Evolutionary conservation across 1,140 invertebrate species (phyloP), one percentile per base, ranked within the genome.

Genomic region (Bombus balteatus): DNA sequence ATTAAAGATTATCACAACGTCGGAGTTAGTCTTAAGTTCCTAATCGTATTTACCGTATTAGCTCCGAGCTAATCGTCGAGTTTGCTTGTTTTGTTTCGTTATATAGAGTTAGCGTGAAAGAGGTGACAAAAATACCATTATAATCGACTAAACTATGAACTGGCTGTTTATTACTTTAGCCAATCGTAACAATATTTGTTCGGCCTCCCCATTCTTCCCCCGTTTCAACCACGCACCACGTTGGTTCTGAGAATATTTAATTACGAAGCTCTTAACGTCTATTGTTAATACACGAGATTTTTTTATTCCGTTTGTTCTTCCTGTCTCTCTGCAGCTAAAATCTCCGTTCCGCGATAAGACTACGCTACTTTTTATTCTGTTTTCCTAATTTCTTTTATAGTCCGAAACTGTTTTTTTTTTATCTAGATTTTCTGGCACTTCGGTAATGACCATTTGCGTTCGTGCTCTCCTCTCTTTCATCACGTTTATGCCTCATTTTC

Each of bases 1-100:
- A 85, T 85, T 81, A 73, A 81, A 85, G 84, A 81, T 85, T 85
- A 85, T 85, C 84, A 85, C 84, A 85, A 85, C 70, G 71, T 85
- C 79, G 79, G 62, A 74, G 37, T 81, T 81, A 85, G 79, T 74
- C 79, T 81, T 85, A 81, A 57, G 22, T n/a, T 25, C 3, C 62
- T 85, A 81, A 74, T 79, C 39, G 53, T 74, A 66, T 37, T 66
- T 37, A 78, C 47, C 32, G 32, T 32, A 32, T 32, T 32, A 65
- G 32, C 22, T 47, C 25, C 71, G 78, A 68, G 70, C 71, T 81
- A 78, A 62, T 77, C 57, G 25, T 65, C 34, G 77, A 85, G 59
- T 79, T 18, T 22, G 47, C 47, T 66, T 66, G 1, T 32, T 32
- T 32, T 18, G 0, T 65, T 41, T 37, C 22, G 65, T 34, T 41